A percentile compares a stretch with the other conserved stretches of the same genome.
Evolutionary conservation across 2,797 vertebrate species (phyloP).

Genomic region (Hyperoplus immaculatus): DNA sequence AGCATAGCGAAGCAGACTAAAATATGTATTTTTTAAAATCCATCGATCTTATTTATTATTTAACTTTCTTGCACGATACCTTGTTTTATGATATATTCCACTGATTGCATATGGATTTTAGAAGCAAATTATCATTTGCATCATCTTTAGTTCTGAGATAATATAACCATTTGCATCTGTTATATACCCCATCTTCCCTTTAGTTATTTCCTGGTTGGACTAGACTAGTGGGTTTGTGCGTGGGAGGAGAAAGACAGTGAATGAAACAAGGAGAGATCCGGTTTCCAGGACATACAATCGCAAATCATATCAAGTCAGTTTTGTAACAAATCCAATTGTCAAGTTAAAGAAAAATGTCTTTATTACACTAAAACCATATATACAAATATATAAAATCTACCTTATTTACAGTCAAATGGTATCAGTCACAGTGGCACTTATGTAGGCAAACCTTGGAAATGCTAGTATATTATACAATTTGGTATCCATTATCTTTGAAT

Average conservation of each 20-base stretch:
- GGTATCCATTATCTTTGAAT: not conserved
- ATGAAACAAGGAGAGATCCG: conserved; percentile 13
- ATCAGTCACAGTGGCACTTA: not conserved
- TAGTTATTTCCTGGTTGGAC: conserved; percentile 17
- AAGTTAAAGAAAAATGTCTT: conserved; percentile 36
- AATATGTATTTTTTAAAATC: not conserved
- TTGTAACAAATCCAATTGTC: not conserved
- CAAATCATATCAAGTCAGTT: not conserved
- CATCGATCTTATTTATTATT: not conserved
- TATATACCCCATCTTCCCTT: not conserved
- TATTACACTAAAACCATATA: conserved; percentile 57
- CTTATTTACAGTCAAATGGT: conserved; percentile 39
- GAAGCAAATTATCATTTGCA: not conserved
- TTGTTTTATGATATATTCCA: not conserved
- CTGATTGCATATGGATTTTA: not conserved
- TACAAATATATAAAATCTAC: conserved; percentile 37
- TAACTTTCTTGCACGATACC: not conserved
- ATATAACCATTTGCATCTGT: conserved; percentile 7
- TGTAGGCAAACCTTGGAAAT: not conserved
- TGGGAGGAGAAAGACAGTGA: not conserved
- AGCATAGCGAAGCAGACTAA: not conserved
- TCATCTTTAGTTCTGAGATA: not conserved
- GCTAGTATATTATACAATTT: conserved; percentile 5
- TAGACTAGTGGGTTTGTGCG: conserved; percentile 21
- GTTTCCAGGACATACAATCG: conserved; percentile 9